Percentiles rank a stretch among this genome's conserved stretches.
phyloP scores from a whole-genome alignment of 2,888 invertebrate genomes.

The Spisula solida region DNA sequence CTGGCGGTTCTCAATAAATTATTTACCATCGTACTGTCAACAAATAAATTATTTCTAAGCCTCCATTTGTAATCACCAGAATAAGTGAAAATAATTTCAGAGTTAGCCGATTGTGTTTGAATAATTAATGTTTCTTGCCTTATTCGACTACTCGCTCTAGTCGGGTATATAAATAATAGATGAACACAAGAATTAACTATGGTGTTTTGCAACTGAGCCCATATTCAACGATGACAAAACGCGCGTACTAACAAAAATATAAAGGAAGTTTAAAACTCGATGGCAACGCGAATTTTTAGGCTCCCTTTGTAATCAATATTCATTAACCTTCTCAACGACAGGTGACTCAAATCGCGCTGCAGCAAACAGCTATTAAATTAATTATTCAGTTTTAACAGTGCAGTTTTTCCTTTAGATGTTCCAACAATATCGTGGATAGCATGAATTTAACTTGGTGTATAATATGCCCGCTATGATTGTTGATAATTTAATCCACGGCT shows the following conservation, averaged over 20 bases:
- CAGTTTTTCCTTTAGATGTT: neutral
- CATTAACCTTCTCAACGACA: neutral
- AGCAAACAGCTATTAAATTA: neutral
- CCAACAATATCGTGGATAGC: neutral
- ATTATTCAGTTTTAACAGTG: neutral
- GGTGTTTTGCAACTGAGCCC: conserved; percentile 42
- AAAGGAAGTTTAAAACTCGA: conserved; percentile 7
- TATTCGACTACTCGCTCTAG: conserved; percentile 59
- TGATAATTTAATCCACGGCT: too few relatives aligned
- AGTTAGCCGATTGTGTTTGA: conserved; percentile 70
- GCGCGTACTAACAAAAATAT: neutral
- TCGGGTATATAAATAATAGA: conserved; percentile 69
- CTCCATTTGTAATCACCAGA: conserved; percentile 72
- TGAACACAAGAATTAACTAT: conserved; percentile 65
- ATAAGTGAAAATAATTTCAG: conserved; percentile 75
- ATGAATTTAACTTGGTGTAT: neutral
- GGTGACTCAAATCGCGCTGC: neutral
- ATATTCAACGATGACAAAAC: conserved; percentile 10
- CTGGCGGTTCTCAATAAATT: conserved; percentile 69
- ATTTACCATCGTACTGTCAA: conserved; percentile 69
- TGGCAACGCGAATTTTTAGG: neutral
- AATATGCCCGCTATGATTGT: neutral
- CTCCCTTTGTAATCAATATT: neutral
- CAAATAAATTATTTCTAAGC: conserved; percentile 74
- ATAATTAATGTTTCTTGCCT: conserved; percentile 69